Percentiles rank a stretch among this genome's conserved stretches.
Conservation (phyloP, 2,797 vertebrate species). For the Sternarchorhynchus goeldii region DNA sequence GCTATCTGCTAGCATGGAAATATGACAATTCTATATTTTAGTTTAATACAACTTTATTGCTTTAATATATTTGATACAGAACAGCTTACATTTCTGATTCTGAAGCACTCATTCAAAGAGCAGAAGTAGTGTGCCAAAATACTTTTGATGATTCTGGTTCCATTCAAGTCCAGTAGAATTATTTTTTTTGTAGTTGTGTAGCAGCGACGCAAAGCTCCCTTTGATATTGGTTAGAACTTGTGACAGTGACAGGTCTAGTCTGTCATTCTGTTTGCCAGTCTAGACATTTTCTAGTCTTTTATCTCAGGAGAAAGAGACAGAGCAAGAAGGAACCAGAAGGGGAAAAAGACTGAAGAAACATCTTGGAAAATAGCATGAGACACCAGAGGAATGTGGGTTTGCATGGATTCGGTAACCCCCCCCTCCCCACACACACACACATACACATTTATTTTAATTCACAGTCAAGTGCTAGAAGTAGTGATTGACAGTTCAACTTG, state of each 20-base stretch:
- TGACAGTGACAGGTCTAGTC: constrained; percentile 47
- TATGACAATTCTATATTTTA: constrained; percentile 24
- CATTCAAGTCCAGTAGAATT: constrained; percentile 66
- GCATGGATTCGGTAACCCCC: constrained; percentile 53
- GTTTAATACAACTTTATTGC: constrained; percentile 90
- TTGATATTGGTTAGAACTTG: constrained; percentile 82
- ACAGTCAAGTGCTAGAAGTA: constrained; percentile 96
- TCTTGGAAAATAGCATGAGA: constrained; percentile 26
- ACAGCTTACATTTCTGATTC: constrained; percentile 84
- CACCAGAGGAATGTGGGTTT: constrained; percentile 48
- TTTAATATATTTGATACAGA: constrained; percentile 93
- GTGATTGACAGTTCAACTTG: constrained; percentile 83
- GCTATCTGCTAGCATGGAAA: too few relatives aligned
- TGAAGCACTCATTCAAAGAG: constrained; percentile 86
- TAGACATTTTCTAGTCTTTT: constrained; percentile 52
- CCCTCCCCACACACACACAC: constrained; percentile 47
- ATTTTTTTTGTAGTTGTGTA: constrained; percentile 79
- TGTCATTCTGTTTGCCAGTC: constrained; percentile 40
- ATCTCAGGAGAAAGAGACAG: constrained; percentile 46
- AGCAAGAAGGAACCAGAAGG: constrained; percentile 43
- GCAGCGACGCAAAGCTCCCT: constrained; percentile 87
- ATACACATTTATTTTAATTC: constrained; percentile 66
- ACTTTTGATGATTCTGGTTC: constrained; percentile 61
- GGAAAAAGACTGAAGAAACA: constrained; percentile 3
- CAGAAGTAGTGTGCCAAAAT: constrained; percentile 68